phyloP scores from a whole-genome alignment of 2,888 invertebrate genomes.

The Norana najaformis region DNA sequence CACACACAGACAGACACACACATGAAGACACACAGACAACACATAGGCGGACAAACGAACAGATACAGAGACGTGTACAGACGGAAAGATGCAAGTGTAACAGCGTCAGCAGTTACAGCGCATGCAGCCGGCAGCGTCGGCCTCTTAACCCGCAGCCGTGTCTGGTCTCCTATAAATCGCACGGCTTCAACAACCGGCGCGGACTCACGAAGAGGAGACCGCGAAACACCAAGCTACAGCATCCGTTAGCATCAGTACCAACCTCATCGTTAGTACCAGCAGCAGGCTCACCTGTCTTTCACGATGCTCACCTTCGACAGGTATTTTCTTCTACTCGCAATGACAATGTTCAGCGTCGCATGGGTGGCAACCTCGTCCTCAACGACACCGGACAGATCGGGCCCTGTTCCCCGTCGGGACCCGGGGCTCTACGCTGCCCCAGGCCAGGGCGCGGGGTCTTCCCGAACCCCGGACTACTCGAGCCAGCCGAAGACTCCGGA shows the following conservation, averaged over 20 bases:
- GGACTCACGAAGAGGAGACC: not conserved
- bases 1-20: not conserved
- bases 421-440: not conserved
- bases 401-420: not conserved
- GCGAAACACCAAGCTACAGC: no score
- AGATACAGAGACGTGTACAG: no score
- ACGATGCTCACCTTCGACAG: not conserved
- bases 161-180: not conserved
- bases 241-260: no score
- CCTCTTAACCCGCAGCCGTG: no score
- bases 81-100: not conserved
- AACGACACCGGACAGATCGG: not conserved
- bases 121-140: not conserved
- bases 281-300: not conserved
- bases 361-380: not conserved
- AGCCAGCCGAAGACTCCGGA: not conserved
- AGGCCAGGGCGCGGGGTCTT: not conserved
- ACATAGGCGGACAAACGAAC: no score
- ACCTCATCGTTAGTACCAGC: not conserved
- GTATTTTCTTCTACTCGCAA: not conserved
- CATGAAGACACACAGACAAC: no score
- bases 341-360: not conserved
- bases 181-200: not conserved
- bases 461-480: not conserved
- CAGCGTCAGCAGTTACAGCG: not conserved